These are phyloP conservation scores for Limnephilus lunatus DNA, from an alignment of 2,888 invertebrate species.

Conservation along the genomic window DNA sequence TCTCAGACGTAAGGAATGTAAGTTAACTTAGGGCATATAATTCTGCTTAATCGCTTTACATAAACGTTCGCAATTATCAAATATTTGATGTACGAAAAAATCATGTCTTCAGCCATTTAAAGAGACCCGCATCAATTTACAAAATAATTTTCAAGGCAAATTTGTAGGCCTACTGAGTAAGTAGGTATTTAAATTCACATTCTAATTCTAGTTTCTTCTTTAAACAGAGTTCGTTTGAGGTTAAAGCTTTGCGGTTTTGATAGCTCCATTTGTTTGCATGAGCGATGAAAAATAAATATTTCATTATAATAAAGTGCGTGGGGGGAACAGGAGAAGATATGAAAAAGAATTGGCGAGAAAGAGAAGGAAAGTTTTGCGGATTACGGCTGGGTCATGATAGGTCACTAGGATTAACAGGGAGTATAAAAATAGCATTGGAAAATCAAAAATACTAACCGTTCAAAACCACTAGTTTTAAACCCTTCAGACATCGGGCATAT, in stretches of 20 bases:
- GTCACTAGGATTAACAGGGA: neutral
- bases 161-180: neutral
- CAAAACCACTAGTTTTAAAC: no score
- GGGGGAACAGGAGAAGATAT: neutral
- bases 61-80: neutral
- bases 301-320: slow-evolving; percentile 52
- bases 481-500: no score
- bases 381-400: neutral
- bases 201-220: slow-evolving; percentile 11
- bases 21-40: neutral
- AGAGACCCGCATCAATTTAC: neutral
- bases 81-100: slow-evolving; percentile 5
- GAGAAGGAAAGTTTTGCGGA: neutral
- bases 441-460: no score
- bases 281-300: slow-evolving; percentile 56
- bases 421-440: neutral
- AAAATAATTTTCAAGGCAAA: slow-evolving; percentile 5
- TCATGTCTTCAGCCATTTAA: neutral
- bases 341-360: neutral
- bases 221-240: slow-evolving; percentile 25
- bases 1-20: no score
- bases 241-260: slow-evolving; percentile 25
- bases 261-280: slow-evolving; percentile 44
- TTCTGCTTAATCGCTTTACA: neutral
- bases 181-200: slow-evolving; percentile 21